Base-by-base conservation (phyloP, 2,888 invertebrate species). In the Mycalesis mineus region DNA sequence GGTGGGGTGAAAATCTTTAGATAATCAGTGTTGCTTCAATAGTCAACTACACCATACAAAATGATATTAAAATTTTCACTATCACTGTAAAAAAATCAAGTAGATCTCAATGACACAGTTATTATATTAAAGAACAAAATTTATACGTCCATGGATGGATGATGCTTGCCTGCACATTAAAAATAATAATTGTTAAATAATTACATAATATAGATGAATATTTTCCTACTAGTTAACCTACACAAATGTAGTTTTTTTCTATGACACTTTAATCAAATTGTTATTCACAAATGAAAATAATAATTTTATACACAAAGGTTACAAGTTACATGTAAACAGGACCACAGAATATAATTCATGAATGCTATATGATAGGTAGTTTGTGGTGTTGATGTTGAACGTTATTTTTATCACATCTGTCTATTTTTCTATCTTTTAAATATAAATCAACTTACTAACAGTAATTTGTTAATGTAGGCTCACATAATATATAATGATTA, bases 351-450 rank as follows among this genome's bases (percentile, higher is more conserved):
- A 58, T 67, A 66, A 72, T 67, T 68, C 56, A 60, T 57, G 37
- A 57, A 61, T 57, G 63, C 62, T 65, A 58, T 63, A 64, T 62
- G 64, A 58, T 57, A 62, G 39, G 60, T 55, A 68, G 68, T 73
- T 68, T 73, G 74, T 77, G 75, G 76, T 80, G 75, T 78, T 74
- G 69, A 71, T 76, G 75, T 77, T 78, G 72, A 22, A 78, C 77
- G 76, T 80, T 82, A 74, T 11, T 73, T 78, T 70, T 71, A 65
- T 80, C 77, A 80, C 82, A 80, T 77, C 78, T 73, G 65, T 77
- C 77, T 86, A 85, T 86, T 86, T 86, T 85, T 86, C 84, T 85
- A 86, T 73, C 68, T 78, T 67, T 74, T 68, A 72, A 75, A 73
- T 72, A 72, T 75, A 75, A 77, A 77, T 78, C 64, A 72, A 78